Evolutionary conservation across 2,797 vertebrate species (phyloP), one percentile per base, ranked within the genome.

Genomic region (Bucorvus abyssinicus): DNA sequence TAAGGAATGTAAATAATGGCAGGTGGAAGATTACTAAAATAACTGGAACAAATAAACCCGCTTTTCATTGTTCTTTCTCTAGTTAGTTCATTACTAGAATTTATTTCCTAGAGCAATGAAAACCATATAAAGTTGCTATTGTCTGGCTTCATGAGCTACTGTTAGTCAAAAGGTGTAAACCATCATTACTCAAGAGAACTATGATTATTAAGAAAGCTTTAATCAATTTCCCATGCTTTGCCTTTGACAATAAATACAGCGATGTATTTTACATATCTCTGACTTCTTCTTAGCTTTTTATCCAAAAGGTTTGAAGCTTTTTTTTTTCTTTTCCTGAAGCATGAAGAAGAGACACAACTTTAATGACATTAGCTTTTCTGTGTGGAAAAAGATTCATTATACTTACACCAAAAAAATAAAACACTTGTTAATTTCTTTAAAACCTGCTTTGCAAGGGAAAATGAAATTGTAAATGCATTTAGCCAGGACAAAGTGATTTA

Each of bases 401-500:
- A 91, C 67, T 90, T 89, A 65, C 59, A 82, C 86, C 9, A 92
- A 87, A 89, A 95, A 87, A 65, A 44, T 12, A 64, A 94, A 93
- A 47, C 75, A 88, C n/a, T 88, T 84, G 90, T 91, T 96, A 95
- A 94, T 96, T 96, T 94, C 67, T 92, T 95, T 93, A 82, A 96
- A 96, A 96, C 44, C 79, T 95, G 85, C 67, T 94, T 95, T 96
- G 75, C 83, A 84, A 93, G 78, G 14, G 68, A 95, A 96, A 97
- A 92, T 83, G 32, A 94, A 95, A 96, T 90, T 91, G 84, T 85
- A 96, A 96, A 91, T 87, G 86, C 56, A 82, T 96, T 97, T 97
- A 95, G 78, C 90, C 71, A 77, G 87, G 81, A 94, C 78, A 97
- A 97, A 96, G 90, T 82, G 90, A 96, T 97, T 97, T 97, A 91